A percentile compares a stretch with the other conserved stretches of the same genome.
Conservation (phyloP, 2,888 invertebrate genomes). For the Heliconius ismenius region DNA sequence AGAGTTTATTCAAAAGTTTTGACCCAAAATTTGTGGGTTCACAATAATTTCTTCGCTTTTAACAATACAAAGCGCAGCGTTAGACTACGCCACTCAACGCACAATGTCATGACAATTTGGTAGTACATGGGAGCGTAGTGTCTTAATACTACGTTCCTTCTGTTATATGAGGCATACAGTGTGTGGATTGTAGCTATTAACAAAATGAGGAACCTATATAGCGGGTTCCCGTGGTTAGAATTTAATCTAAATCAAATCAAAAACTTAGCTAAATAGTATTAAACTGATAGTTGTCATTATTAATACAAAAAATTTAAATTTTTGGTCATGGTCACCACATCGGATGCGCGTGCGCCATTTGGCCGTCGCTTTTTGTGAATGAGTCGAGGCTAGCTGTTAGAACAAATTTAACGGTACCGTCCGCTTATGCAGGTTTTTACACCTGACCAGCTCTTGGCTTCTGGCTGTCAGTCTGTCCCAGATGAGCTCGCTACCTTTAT, state of each 20-base stretch:
- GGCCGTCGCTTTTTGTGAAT: slow-evolving; percentile 73
- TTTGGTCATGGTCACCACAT: slow-evolving; percentile 64
- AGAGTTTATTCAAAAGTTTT: background rate
- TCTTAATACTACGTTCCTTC: too few species aligned
- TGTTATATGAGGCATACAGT: background rate
- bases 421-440: slow-evolving; percentile 55
- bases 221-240: background rate
- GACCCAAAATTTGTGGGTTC: too few species aligned
- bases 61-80: background rate
- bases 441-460: slow-evolving; percentile 50
- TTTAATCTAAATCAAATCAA: background rate
- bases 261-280: background rate
- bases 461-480: slow-evolving; percentile 48
- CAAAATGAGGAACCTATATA: background rate
- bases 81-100: background rate
- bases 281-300: background rate
- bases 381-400: slow-evolving; percentile 62
- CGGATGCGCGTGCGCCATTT: slow-evolving; percentile 67
- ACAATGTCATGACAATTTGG: background rate
- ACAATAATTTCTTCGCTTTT: too few species aligned
- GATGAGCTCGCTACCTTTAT: slow-evolving; percentile 42
- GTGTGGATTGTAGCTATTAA: background rate
- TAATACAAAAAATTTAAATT: slow-evolving; percentile 40
- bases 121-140: too few species aligned
- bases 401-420: slow-evolving; percentile 75